Evolutionary conservation across 2,113 vertebrate genomes (phyloP).

Genomic region (Eurypyga helias): DNA sequence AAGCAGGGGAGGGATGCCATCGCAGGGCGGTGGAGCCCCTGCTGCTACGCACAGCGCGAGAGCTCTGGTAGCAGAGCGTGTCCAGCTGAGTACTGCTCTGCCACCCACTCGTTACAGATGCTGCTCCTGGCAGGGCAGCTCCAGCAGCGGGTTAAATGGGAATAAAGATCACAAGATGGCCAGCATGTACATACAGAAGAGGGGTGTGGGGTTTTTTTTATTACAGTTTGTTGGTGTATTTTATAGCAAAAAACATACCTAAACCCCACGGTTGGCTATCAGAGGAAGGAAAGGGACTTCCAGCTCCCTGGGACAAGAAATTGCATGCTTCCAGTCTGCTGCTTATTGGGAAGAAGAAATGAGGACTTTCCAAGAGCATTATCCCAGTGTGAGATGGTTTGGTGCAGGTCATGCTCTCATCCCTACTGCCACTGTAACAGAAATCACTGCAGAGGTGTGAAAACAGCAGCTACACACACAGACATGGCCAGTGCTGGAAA

Average conservation of each 20-base stretch:
- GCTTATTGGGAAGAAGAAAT: background rate
- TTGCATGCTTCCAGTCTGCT: background rate
- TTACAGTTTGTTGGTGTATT: background rate
- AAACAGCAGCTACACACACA: background rate
- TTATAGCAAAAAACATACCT: background rate
- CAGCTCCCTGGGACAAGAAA: background rate
- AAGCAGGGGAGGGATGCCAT: fast-evolving
- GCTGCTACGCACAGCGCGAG: background rate
- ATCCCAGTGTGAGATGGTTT: background rate
- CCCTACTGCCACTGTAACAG: background rate
- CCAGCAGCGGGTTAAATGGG: background rate
- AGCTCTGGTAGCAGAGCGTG: fast-evolving
- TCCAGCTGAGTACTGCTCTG: background rate
- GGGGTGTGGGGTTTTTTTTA: background rate
- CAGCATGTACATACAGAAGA: background rate
- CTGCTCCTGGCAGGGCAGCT: background rate
- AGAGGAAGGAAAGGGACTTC: background rate
- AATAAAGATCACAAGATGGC: background rate
- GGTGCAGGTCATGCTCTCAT: background rate
- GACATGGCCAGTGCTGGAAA: background rate
- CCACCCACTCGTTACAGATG: background rate
- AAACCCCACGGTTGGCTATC: background rate
- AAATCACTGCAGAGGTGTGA: background rate
- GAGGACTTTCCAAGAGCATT: fast-evolving
- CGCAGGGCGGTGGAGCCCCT: fast-evolving